Percentiles rank a stretch among this genome's conserved stretches.
These are phyloP conservation scores for Shinisaurus crocodilurus DNA, from an alignment of 2,113 vertebrate genomes.

Conservation along the genomic window DNA sequence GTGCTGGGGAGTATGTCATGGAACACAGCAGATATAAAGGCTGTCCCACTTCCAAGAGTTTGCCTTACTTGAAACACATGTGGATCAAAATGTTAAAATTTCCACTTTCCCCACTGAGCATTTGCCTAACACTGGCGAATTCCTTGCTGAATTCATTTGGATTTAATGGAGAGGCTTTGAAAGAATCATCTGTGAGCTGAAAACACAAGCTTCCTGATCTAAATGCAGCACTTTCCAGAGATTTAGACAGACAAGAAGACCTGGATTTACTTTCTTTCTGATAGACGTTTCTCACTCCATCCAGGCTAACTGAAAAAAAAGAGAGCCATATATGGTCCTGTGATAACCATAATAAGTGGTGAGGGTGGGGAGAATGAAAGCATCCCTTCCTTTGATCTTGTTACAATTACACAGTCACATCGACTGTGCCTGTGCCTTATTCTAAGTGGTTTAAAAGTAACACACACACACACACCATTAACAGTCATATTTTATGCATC, in stretches of 20 bases:
- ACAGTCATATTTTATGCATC: neutral
- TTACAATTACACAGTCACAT: neutral
- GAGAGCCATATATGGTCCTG: neutral
- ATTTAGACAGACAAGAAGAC: neutral
- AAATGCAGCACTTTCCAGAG: conserved; percentile 21
- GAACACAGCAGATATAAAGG: neutral
- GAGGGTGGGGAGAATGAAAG: neutral
- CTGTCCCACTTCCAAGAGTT: neutral
- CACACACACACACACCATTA: neutral
- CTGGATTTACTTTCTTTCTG: conserved; percentile 37
- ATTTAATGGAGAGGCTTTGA: conserved; percentile 9
- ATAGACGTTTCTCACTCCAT: conserved; percentile 15
- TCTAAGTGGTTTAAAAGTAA: neutral
- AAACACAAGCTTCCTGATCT: conserved; percentile 18
- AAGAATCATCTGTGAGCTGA: neutral
- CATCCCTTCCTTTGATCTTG: conserved; percentile 6
- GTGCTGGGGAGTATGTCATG: neutral
- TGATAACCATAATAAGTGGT: conserved; percentile 20
- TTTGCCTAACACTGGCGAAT: neutral
- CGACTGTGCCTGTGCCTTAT: neutral
- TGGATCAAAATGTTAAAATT: neutral
- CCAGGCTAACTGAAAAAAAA: neutral
- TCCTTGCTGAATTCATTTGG: conserved; percentile 5
- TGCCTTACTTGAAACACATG: neutral
- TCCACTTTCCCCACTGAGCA: neutral